Evolutionary conservation across 2,888 invertebrate genomes (phyloP), one percentile per base, ranked within the genome.

Genomic region (Oxycera nigricornis): DNA sequence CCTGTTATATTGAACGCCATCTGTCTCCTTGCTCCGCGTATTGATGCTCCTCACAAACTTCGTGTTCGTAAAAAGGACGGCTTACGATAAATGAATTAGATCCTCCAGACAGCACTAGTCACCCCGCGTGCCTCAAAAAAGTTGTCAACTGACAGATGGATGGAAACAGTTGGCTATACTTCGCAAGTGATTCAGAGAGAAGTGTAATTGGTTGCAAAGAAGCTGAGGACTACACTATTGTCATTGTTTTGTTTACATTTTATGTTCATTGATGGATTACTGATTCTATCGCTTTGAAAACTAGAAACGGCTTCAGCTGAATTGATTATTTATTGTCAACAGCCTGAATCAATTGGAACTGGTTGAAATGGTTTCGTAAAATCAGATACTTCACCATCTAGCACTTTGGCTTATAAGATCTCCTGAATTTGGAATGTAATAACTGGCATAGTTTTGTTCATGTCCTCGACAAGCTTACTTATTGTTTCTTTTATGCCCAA

Each of bases 201-300:
- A 65, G 41, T 39, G 22, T 20, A 4, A 22, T 50, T 26, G 30
- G 30, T 30, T 14, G 7, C 41, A 17, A 55, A 52, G 55, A 55
- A 55, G 31, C 30, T 30, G 50, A 35, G 31, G 20, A 52, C 1
- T 50, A 26, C 20, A 17, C 41, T 70, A 35, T 22, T 68, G 46
- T 46, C 26, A 46, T 55, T 70, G 50, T 52, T 70, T 70, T 31
- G 70, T 31, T 55, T 70, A 20, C 22, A 17, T 28, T 52, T 31
- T 6, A 31, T 20, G 31, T 70, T 70, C 70, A 70, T 70, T 70
- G 70, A 70, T 70, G 35, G 55, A 70, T 70, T 55, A 22, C 22
- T 52, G 70, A 70, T 31, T 17, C 46, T 62, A 11, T 41, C n/a
- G n/a, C 41, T 26, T 14, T 3, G 7, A 14, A 28, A 59, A 14